Evolutionary conservation across 1,140 invertebrate genomes (phyloP).

Genomic region (Sitodiplosis mosellana): DNA sequence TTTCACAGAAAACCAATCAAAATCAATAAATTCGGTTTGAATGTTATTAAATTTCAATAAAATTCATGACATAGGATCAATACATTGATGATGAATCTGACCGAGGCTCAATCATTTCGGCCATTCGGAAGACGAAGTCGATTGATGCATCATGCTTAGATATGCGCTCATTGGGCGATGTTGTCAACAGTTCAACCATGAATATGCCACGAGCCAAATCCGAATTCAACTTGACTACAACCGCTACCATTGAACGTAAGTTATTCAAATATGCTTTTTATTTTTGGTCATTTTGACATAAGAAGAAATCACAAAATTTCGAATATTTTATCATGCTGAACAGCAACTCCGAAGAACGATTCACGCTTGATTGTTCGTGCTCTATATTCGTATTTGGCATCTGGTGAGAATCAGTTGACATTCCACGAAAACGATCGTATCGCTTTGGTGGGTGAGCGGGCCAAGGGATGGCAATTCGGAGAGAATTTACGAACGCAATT

Average conservation of each 20-base stretch:
- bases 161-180: constrained; percentile 46
- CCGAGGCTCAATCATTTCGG: constrained; percentile 41
- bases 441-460: constrained; percentile 70
- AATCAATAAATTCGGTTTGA: neutral
- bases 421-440: constrained; percentile 83
- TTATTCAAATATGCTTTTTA: neutral
- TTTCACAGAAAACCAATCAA: constrained; percentile 2
- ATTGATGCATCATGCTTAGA: constrained; percentile 76
- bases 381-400: constrained; percentile 74
- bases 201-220: constrained; percentile 62
- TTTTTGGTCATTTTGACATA: too few species aligned
- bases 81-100: constrained; percentile 35
- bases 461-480: constrained; percentile 90
- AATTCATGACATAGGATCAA: neutral
- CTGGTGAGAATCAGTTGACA: constrained; percentile 78
- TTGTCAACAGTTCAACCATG: constrained; percentile 32
- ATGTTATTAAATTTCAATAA: neutral
- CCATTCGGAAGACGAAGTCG: constrained; percentile 66
- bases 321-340: neutral
- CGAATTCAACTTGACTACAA: constrained; percentile 63
- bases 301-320: too few species aligned
- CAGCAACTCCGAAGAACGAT: constrained; percentile 29
- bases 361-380: constrained; percentile 53
- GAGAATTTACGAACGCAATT: constrained; percentile 77
- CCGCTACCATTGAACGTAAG: constrained; percentile 24